Conservation (phyloP, 2,888 invertebrate species). For the Cenopis cana region DNA sequence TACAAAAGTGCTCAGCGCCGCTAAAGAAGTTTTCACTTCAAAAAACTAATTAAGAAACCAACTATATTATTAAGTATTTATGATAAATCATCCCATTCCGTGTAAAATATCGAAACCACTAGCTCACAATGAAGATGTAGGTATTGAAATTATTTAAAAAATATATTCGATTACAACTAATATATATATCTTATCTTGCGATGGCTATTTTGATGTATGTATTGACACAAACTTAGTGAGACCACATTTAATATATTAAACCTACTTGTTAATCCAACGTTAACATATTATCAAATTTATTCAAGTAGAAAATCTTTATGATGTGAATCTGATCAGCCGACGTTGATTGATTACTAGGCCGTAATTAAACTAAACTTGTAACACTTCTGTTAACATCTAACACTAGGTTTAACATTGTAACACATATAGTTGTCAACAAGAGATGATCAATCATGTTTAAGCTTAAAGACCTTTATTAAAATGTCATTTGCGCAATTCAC, state of each 20-base stretch:
- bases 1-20: no score
- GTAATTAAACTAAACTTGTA: constrained; percentile 41
- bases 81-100: no score
- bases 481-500: constrained; percentile 45
- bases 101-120: no score
- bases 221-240: background rate
- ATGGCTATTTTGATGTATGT: background rate
- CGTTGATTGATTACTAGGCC: constrained; percentile 30
- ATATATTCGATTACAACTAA: no score
- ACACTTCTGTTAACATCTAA: constrained; percentile 17
- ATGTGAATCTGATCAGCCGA: constrained; percentile 10
- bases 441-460: constrained; percentile 40
- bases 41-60: no score
- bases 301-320: background rate
- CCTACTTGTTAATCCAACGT: background rate
- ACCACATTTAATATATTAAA: background rate
- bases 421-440: constrained; percentile 35
- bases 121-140: no score
- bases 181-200: no score
- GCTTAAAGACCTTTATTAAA: constrained; percentile 43
- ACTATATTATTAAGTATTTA: no score
- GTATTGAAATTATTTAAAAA: no score
- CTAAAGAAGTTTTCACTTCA: no score
- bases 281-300: background rate
- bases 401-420: constrained; percentile 35